phyloP scores from a whole-genome alignment of 2,888 invertebrate genomes.

The Cataglyphis livida region DNA sequence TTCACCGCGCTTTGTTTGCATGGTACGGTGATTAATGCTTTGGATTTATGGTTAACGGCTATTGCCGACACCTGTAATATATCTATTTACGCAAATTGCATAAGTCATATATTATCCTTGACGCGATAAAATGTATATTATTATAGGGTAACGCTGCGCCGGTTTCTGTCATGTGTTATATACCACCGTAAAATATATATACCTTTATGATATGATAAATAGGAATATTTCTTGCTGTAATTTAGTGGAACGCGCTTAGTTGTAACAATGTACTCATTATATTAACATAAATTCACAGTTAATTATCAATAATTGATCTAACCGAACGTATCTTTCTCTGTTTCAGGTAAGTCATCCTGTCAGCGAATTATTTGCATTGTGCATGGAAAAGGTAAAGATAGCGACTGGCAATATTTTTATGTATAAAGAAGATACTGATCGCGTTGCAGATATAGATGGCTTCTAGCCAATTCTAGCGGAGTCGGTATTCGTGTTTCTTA shows the following conservation, averaged over 20 bases:
- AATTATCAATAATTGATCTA: slow-evolving; percentile 6
- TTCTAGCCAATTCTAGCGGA: slow-evolving; percentile 78
- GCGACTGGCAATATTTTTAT: slow-evolving; percentile 67
- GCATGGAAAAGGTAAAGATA: slow-evolving; percentile 62
- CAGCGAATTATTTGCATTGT: slow-evolving; percentile 25
- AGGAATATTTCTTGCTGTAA: slow-evolving; percentile 23
- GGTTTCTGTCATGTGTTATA: slow-evolving; percentile 14
- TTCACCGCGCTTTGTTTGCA: slow-evolving; percentile 53
- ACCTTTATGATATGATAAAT: slow-evolving; percentile 10
- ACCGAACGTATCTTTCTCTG: slow-evolving; percentile 66
- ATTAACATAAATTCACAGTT: background rate
- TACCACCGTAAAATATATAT: background rate
- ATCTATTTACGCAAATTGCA: slow-evolving; percentile 51
- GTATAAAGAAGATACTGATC: slow-evolving; percentile 74
- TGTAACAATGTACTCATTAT: background rate
- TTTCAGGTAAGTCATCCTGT: slow-evolving; percentile 77
- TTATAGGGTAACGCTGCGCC: slow-evolving; percentile 1
- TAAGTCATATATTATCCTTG: slow-evolving; percentile 40
- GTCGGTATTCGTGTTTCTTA: slow-evolving; percentile 73
- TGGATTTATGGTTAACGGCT: slow-evolving; percentile 39
- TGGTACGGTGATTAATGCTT: slow-evolving; percentile 61
- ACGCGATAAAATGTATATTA: slow-evolving; percentile 47
- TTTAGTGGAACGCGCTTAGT: background rate
- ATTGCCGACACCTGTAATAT: slow-evolving; percentile 30
- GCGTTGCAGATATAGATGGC: slow-evolving; percentile 78